Base-by-base conservation (phyloP, 2,797 vertebrate genomes). In the Hoplostethus atlanticus region DNA sequence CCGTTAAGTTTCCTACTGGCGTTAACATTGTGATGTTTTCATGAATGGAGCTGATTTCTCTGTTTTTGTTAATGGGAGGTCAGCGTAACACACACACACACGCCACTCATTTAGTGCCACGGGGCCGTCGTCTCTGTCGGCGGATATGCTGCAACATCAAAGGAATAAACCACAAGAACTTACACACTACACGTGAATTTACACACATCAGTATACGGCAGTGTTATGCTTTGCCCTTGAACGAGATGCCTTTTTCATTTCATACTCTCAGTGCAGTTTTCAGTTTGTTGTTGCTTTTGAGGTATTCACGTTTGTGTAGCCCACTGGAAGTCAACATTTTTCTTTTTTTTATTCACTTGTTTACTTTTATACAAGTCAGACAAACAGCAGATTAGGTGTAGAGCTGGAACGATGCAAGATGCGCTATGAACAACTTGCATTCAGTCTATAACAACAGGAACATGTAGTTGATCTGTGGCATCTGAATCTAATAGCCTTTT, bases 221-320 rank as follows among this genome's bases (percentile, higher is more conserved):
- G 86, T 80, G 80, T 88, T 84, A 67, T 31, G 65, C 36, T 77
- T 76, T 54, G 81, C 60, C 72, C 67, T 83, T 72, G 72, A 91
- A 86, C 83, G 76, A 89, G 78, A 92, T 89, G 92, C 93, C 91
- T 93, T 95, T 89, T 83, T 81, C 51, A 68, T 88, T 84, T 81
- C 64, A 59, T 68, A 54, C 25, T 51, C 73, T 44, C 28, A 28
- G 28, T 3, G 53, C 44, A 17, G n/a, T 64, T 59, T 51, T 50
- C 30, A 36, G 30, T 77, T 74, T 79, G 58, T 30, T 57, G 52
- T 62, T 61, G 42, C 65, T 72, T 77, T 55, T 57, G 15, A 80
- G 54, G 47, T 73, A 70, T 71, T 76, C 71, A 70, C 64, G 42
- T 83, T 30, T 59, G 56, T 78, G 59, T 67, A 47, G 75, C 81